Evolutionary conservation across 2,797 vertebrate species (phyloP), one percentile per base, ranked within the genome.

Genomic region (Clarias fuscus): DNA sequence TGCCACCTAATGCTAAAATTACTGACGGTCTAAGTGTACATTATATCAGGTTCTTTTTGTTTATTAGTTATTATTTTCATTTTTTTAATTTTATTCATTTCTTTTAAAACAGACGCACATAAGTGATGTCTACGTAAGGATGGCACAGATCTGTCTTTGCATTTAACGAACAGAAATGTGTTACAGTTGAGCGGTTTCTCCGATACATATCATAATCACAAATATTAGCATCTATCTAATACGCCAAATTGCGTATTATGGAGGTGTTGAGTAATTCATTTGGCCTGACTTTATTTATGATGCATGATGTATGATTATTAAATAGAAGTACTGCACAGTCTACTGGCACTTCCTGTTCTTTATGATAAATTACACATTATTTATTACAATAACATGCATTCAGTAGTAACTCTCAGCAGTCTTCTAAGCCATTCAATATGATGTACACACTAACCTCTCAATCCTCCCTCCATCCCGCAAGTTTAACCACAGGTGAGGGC

Each of bases 401-500:
- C 53, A 82, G 71, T 58, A 13, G 33, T 73, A 78, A 62, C 79
- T 70, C 78, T 71, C 84, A 76, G 15, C 37, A 68, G 71, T 20
- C 53, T 20, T 64, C 56, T 77, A 53, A 82, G 53, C 83, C 71
- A 75, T 88, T 77, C 33, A 33, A 62, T 82, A 77, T 88, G 87
- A 88, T 82, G 73, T 70, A 76, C 78, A 83, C 61, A 75, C 84
- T 71, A 85, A 85, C 84, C 87, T 88, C 88, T 79, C 88, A 73
- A 82, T 84, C 88, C 86, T 81, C 70, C 73, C 78, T 73, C 40
- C 33, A 56, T 81, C 83, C 65, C 84, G 70, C 82, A 88, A 64
- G 88, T 90, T 91, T 84, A 90, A 86, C 85, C 84, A 87, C 84
- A 90, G 84, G 88, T 89, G 85, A 88, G 84, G 86, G 81, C 77